These are phyloP conservation scores for Heliconius cydno DNA, from an alignment of 2,888 invertebrate genomes.

Conservation along the genomic window DNA sequence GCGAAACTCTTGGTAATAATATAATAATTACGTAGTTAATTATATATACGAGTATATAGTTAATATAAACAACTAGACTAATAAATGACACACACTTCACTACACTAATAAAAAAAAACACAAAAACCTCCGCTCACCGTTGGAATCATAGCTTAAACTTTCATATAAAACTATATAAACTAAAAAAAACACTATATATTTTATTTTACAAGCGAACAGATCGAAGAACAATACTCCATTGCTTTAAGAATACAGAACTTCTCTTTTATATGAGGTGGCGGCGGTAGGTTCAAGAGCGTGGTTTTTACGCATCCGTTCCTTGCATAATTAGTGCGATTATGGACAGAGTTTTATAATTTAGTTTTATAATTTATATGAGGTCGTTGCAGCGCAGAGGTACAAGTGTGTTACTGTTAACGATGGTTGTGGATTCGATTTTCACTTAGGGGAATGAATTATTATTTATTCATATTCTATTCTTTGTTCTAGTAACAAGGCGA, in stretches of 20 bases:
- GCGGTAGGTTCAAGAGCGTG: slow-evolving; percentile 37
- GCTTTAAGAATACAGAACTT: slow-evolving; percentile 8
- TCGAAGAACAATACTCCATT: slow-evolving; percentile 18
- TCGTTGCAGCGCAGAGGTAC: too few species aligned
- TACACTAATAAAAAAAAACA: background rate
- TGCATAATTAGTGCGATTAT: slow-evolving; percentile 41
- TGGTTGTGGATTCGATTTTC: too few species aligned
- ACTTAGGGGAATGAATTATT: too few species aligned
- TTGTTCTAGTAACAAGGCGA: too few species aligned
- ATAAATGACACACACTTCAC: background rate
- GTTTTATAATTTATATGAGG: background rate
- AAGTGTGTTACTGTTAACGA: too few species aligned
- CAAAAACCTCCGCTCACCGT: slow-evolving; percentile 5
- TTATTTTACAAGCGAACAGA: background rate
- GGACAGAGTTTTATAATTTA: background rate
- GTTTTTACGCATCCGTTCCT: slow-evolving; percentile 45
- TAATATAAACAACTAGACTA: background rate
- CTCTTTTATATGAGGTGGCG: slow-evolving; percentile 44
- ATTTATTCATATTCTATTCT: too few species aligned
- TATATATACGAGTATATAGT: background rate
- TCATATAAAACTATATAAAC: background rate
- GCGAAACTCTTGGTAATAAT: background rate
- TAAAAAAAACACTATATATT: slow-evolving; percentile 16
- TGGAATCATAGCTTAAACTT: background rate
- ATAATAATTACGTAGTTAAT: background rate